A percentile compares a stretch with the other conserved stretches of the same genome.
Evolutionary conservation across 2,797 vertebrate species (phyloP).

Genomic region (Urocyon cinereoargenteus): DNA sequence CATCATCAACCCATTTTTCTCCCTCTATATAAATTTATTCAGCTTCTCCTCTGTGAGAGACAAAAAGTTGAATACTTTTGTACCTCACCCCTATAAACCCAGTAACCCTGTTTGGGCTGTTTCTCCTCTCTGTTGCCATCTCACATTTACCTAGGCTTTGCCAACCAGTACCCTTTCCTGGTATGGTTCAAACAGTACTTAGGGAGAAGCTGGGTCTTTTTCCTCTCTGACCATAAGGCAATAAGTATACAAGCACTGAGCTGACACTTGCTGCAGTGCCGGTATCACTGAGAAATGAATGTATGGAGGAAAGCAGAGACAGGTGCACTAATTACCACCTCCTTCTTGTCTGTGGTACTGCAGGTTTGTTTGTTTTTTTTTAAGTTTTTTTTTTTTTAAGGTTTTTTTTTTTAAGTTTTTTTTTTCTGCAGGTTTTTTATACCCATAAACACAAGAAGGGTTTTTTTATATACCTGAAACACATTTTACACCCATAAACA

Average conservation of each 20-base stretch:
- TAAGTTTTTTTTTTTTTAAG: too few relatives aligned
- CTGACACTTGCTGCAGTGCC: neutral
- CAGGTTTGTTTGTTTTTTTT: too few relatives aligned
- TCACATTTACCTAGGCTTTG: neutral
- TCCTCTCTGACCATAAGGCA: neutral
- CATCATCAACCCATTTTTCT: neutral
- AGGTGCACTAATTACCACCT: neutral
- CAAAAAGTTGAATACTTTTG: neutral
- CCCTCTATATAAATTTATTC: neutral
- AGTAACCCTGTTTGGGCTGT: neutral
- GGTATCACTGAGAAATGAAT: neutral
- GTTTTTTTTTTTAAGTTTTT: too few relatives aligned
- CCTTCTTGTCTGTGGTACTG: neutral
- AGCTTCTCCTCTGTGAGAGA: neutral
- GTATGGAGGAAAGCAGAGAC: neutral
- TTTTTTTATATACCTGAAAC: too few relatives aligned
- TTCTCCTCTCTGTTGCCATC: neutral
- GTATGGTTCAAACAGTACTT: neutral
- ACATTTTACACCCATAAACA: too few relatives aligned
- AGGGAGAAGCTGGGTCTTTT: neutral
- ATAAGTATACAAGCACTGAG: neutral
- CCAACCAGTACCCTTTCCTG: neutral
- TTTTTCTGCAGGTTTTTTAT: neutral
- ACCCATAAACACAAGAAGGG: neutral
- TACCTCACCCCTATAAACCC: neutral